A percentile compares a stretch with the other conserved stretches of the same genome.
phyloP scores from a whole-genome alignment of 2,113 vertebrate genomes.

The Bungarus multicinctus region DNA sequence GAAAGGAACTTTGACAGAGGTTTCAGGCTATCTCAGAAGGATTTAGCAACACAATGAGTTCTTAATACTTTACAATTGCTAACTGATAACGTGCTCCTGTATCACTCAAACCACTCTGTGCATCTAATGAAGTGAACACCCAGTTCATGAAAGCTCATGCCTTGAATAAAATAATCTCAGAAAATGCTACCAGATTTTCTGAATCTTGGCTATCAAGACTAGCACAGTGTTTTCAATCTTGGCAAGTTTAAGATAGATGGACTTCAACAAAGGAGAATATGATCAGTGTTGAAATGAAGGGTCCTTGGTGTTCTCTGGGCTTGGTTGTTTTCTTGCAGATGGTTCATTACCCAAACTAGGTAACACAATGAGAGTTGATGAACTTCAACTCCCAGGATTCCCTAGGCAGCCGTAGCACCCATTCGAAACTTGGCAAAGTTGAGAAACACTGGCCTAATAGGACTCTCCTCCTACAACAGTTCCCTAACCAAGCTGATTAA shows the following conservation, averaged over 20 bases:
- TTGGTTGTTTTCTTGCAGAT: not conserved
- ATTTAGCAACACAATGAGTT: not conserved
- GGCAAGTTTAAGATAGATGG: not conserved
- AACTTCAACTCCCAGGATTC: not conserved
- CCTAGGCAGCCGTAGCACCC: not conserved
- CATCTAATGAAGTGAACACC: not conserved
- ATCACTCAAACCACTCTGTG: not conserved
- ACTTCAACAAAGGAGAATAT: not conserved
- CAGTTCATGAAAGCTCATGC: not conserved
- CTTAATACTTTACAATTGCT: not conserved
- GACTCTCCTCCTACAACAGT: not conserved
- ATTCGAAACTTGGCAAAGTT: not conserved
- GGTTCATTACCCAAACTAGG: not conserved
- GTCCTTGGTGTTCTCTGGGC: not conserved
- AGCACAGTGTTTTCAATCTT: not conserved
- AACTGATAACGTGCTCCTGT: not conserved
- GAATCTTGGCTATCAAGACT: not conserved
- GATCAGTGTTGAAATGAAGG: not conserved
- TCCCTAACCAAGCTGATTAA: not conserved
- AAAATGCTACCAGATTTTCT: not conserved
- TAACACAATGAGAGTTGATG: not conserved
- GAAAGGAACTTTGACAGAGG: not conserved
- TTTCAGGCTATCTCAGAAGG: not conserved
- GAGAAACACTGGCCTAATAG: not conserved
- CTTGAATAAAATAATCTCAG: not conserved